Evolutionary conservation across 1,140 invertebrate genomes (phyloP).

Genomic region (Scaptodrosophila lebanonensis): DNA sequence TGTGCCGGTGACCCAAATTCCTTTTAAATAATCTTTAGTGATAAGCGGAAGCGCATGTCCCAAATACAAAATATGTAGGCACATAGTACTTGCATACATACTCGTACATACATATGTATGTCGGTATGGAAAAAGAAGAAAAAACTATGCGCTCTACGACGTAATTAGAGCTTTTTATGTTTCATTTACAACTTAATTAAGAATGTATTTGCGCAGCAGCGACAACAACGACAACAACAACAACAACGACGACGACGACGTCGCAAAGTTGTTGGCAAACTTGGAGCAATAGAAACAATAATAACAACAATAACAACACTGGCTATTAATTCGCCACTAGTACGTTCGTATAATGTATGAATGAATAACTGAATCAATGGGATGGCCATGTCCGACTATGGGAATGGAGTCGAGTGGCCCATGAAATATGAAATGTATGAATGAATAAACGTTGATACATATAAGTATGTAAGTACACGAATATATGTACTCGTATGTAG

Average conservation of each 20-base stretch:
- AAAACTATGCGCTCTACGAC: constrained; percentile 44
- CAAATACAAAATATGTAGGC: constrained; percentile 50
- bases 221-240: neutral
- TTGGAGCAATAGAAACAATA: constrained; percentile 50
- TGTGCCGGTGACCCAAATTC: constrained; percentile 52
- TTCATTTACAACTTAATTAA: constrained; percentile 66
- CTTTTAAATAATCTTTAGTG: constrained; percentile 50
- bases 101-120: constrained; percentile 8
- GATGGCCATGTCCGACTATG: too few species aligned
- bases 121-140: constrained; percentile 19
- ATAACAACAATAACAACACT: constrained; percentile 2
- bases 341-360: constrained; percentile 29
- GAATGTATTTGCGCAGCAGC: constrained; percentile 64
- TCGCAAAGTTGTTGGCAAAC: too few species aligned
- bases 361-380: constrained; percentile 24
- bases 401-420: constrained; percentile 1
- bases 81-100: constrained; percentile 6
- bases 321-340: constrained; percentile 28
- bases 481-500: constrained; percentile 3
- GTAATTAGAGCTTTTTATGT: constrained; percentile 62
- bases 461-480: constrained; percentile 19
- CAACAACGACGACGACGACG: constrained; percentile 4
- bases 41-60: constrained; percentile 63
- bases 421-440: constrained; percentile 39
- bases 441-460: constrained; percentile 40